Evolutionary conservation across 64 coral and sea anemone genomes (phyloP), one percentile per base, ranked within the genome.

Genomic region (Dendrophyllia cribrosa): DNA sequence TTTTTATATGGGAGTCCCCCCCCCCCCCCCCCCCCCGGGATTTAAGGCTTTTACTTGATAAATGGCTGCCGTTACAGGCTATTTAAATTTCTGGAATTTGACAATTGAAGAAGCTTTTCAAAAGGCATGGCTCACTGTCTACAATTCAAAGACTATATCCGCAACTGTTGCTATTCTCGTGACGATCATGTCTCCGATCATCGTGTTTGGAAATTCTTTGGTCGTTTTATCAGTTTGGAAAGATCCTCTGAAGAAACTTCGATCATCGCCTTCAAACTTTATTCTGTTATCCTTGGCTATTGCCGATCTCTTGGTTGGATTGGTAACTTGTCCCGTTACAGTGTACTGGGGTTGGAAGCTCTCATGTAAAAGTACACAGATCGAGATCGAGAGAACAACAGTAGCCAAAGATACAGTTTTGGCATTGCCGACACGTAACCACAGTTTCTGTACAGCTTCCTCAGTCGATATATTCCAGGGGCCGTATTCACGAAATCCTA

Each of bases 191-290:
- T 46, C n/a, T 46, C 87, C 87, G 7, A n/a, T 89, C 44, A 64
- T 64, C 50, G 21, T 51, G 13, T 24, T 89, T 16, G 87, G 72
- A 64, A 89, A 89, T 52, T 74, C 53, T 5, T 20, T 89, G 59
- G 73, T 89, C 43, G 46, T 89, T 74, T 62, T 43, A 10, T 59
- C 73, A 22, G 51, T 89, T 64, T 89, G 87, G 73, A 89, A 89
- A 89, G 87, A 89, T 60, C 73, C 87, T 76, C 62, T 77, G 17
- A 89, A 89, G 49, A 62, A 43, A 52, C 87, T 78, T 66, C 74
- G 87, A 12, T 63, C 59, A n/a, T 89, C 59, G 56, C 87, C 87
- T 62, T 78, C 87, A 16, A 78, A 78, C 43, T 77, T 67, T 21
- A 78, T 89, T 9, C 43, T 89, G 7, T 45, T 50, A 67, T 77